A percentile compares a stretch with the other conserved stretches of the same genome.
Evolutionary conservation across 2,797 vertebrate genomes (phyloP).

Genomic region (Myotis daubentonii): DNA sequence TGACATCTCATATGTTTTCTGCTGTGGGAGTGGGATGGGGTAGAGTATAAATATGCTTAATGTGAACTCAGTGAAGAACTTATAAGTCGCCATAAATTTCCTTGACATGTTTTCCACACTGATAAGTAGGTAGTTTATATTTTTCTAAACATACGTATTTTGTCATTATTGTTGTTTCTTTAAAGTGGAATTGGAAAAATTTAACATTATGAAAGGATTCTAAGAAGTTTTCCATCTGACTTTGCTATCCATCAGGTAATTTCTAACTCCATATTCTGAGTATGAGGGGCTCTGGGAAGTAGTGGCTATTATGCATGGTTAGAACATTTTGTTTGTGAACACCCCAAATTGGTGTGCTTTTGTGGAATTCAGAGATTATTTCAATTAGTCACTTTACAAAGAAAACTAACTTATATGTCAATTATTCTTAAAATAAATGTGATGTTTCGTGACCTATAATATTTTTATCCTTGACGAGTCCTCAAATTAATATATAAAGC

Average conservation of each 20-base stretch:
- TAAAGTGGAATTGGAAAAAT: neutral
- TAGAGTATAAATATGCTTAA: neutral
- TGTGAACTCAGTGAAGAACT: neutral
- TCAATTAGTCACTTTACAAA: neutral
- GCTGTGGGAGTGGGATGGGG: neutral
- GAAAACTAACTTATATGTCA: neutral
- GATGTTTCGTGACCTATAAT: neutral
- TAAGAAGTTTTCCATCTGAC: neutral
- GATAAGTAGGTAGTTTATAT: neutral
- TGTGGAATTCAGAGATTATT: neutral
- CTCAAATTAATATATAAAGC: neutral
- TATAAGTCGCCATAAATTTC: neutral
- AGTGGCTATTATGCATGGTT: neutral
- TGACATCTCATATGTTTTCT: conserved; percentile 1
- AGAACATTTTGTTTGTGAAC: neutral
- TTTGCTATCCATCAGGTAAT: neutral
- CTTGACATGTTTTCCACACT: neutral
- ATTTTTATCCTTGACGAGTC: neutral
- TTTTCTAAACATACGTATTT: neutral
- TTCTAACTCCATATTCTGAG: neutral
- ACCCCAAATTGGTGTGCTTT: neutral
- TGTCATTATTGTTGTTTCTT: neutral
- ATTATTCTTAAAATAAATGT: neutral
- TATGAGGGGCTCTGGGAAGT: neutral
- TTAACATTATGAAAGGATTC: neutral